These are phyloP conservation scores for Propithecus deckenii DNA, from an alignment of 2,797 vertebrate species.

Conservation along the genomic window DNA sequence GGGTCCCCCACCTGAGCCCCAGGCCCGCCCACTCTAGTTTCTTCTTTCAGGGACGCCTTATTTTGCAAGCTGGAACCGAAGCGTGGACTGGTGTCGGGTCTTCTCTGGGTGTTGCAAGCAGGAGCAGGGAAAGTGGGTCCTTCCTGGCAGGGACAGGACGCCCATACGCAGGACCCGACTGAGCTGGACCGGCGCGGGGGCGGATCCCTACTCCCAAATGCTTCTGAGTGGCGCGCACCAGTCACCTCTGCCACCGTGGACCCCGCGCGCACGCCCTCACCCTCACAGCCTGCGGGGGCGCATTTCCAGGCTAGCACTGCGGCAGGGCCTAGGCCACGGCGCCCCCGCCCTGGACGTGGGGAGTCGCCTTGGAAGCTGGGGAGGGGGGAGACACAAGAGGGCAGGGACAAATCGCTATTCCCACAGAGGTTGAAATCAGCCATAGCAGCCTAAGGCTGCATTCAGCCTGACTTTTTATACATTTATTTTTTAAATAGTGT, in stretches of 20 bases:
- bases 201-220: conserved; percentile 26
- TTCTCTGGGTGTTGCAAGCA: neutral
- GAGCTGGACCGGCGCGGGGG: neutral
- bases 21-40: neutral
- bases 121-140: neutral
- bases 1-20: neutral
- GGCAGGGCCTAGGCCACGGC: neutral
- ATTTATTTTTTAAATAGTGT: neutral
- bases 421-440: neutral
- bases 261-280: neutral
- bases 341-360: neutral
- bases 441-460: neutral
- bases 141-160: neutral
- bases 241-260: conserved; percentile 58
- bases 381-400: neutral
- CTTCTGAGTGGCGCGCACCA: conserved; percentile 61
- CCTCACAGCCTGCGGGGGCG: neutral
- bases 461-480: conserved; percentile 41
- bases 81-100: neutral
- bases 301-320: neutral
- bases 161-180: neutral
- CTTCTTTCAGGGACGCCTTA: neutral
- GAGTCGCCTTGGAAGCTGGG: neutral
- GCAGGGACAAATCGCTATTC: neutral
- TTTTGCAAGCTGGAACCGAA: neutral